A percentile compares a stretch with the other conserved stretches of the same genome.
Evolutionary conservation across 1,140 invertebrate species (phyloP).

Genomic region (Orius insidiosus): DNA sequence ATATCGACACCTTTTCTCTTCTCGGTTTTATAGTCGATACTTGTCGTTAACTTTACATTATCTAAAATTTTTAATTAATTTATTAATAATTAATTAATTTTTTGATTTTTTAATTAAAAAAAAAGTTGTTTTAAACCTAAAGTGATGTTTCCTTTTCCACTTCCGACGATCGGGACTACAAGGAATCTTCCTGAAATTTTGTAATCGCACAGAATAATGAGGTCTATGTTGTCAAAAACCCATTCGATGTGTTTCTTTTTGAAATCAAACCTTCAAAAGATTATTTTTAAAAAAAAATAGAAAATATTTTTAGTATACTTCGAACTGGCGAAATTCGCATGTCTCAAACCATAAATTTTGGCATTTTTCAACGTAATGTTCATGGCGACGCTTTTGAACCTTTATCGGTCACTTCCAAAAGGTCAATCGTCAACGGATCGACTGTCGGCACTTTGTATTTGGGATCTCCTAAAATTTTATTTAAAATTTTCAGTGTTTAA

Average conservation of each 20-base stretch:
- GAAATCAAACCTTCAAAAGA: constrained; percentile 16
- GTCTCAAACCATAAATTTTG: neutral
- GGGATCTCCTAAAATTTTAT: constrained; percentile 3
- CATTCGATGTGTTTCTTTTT: constrained; percentile 19
- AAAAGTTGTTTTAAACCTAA: constrained; percentile 31
- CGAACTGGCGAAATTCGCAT: neutral
- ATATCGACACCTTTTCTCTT: too few species aligned
- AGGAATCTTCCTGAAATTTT: constrained; percentile 46
- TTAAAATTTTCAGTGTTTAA: neutral
- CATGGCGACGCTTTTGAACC: neutral
- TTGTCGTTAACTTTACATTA: too few species aligned
- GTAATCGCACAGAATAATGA: constrained; percentile 36
- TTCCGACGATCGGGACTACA: constrained; percentile 45
- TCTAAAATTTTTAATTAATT: too few species aligned
- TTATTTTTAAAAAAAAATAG: neutral
- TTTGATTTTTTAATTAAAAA: neutral
- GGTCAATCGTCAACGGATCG: neutral
- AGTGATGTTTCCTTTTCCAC: constrained; percentile 46
- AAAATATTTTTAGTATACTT: neutral
- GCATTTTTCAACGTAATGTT: neutral
- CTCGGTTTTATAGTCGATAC: too few species aligned
- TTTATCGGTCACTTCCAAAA: neutral
- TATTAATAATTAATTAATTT: too few species aligned
- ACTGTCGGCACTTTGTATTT: neutral
- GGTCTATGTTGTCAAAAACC: constrained; percentile 25